Evolutionary conservation across 2,797 vertebrate genomes (phyloP), one percentile per base, ranked within the genome.

Genomic region (Limnodromus scolopaceus): DNA sequence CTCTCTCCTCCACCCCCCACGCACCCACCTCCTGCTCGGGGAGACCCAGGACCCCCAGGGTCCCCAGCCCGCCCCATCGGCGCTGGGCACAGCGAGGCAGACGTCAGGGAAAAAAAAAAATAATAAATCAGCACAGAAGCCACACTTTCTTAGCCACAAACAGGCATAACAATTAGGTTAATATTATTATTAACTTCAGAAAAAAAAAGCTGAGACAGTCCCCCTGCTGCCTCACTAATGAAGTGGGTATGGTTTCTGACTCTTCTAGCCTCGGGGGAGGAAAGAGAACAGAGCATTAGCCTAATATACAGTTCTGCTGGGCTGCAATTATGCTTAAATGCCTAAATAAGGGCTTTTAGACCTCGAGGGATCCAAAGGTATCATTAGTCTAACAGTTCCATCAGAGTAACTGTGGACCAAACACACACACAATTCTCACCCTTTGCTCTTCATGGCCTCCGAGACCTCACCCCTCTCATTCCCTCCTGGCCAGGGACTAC

Each of bases 261-360:
- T 82, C 92, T 81, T 94, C 96, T n/a, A 34, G 91, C 96, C 96
- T 60, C 27, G 0, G 84, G 93, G 93, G 55, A 91, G 83, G 78
- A 3, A 1, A 57, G 61, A 65, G 75, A 94, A 45, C 54, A 84
- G 85, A 92, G 86, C 75, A 87, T 94, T 82, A 91, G 71, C 60
- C 71, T 83, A 83, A 92, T 30, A 48, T 11, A 63, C 53, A 45
- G 81, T 55, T 95, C 75, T 87, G 71, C 82, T 6, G 90, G 68
- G 84, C 89, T 92, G 86, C 91, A 96, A 95, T 94, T 96, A 96
- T 7, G 23, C 72, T 74, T 93, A 96, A 96, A 93, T 92, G 75
- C 81, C 91, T 92, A 93, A 96, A 93, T 93, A 69, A 82, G 81
- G 84, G 71, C 60, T 91, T 94, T 89, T 72, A 92, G 92, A 79